phyloP scores from a whole-genome alignment of 2,888 invertebrate species.

The Chironomus riparius region DNA sequence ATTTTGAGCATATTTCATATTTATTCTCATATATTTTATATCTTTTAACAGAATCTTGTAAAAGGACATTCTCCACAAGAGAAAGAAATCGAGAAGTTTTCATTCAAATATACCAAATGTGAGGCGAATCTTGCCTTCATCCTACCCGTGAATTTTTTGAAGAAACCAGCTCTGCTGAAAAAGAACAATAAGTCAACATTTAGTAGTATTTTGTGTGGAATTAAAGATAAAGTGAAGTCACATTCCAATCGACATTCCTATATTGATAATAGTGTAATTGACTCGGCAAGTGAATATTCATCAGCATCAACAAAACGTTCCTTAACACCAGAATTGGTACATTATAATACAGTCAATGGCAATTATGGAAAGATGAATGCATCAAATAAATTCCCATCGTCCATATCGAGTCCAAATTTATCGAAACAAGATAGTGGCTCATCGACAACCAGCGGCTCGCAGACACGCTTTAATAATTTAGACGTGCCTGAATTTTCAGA shows the following conservation, averaged over 20 bases:
- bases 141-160: conserved; percentile 35
- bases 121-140: conserved; percentile 34
- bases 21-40: neutral
- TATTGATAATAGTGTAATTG: neutral
- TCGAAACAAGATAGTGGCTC: conserved; percentile 17
- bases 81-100: conserved; percentile 32
- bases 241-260: neutral
- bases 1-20: neutral
- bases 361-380: conserved; percentile 12
- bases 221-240: neutral
- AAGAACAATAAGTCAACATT: neutral
- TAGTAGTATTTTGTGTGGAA: neutral
- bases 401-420: conserved; percentile 22
- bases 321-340: conserved; percentile 12
- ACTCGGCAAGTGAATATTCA: neutral
- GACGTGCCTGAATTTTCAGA: conserved; percentile 30
- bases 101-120: conserved; percentile 33
- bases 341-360: neutral
- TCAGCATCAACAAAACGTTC: neutral
- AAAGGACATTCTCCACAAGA: conserved; percentile 36
- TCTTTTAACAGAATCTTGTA: conserved; percentile 32
- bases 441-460: neutral
- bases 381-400: conserved; percentile 19
- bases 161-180: neutral
- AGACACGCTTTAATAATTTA: neutral